phyloP scores from a whole-genome alignment of 2,113 vertebrate genomes.

The Zosterops japonicus region DNA sequence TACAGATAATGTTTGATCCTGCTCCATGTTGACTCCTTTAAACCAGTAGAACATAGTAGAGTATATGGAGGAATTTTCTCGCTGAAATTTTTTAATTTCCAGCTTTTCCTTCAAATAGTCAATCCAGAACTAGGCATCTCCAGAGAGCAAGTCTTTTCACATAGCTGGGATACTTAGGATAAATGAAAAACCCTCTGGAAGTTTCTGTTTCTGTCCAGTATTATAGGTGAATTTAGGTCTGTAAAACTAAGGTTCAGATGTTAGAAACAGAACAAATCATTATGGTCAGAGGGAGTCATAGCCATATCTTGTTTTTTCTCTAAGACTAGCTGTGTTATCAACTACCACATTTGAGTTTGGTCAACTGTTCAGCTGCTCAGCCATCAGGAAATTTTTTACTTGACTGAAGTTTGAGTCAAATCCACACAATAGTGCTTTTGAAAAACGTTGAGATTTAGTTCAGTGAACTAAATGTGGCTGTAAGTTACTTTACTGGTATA shows the following conservation, averaged over 20 bases:
- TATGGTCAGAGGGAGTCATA: background rate
- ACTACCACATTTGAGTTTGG: background rate
- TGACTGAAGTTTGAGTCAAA: background rate
- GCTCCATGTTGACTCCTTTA: background rate
- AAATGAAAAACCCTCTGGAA: background rate
- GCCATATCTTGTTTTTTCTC: background rate
- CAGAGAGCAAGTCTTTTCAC: background rate
- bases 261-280: background rate
- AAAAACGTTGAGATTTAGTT: background rate
- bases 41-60: background rate
- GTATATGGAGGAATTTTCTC: background rate
- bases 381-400: background rate
- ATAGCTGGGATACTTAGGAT: background rate
- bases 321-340: background rate
- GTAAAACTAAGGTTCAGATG: background rate
- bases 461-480: background rate
- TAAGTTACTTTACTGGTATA: background rate
- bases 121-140: background rate
- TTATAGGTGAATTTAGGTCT: background rate
- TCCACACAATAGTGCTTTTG: background rate
- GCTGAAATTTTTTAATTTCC: background rate
- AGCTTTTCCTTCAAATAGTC: background rate
- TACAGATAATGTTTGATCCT: background rate
- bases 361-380: background rate
- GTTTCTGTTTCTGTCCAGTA: background rate